Percentiles rank a stretch among this genome's conserved stretches.
phyloP scores from a whole-genome alignment of 1,140 invertebrate genomes.

The Centruroides vittatus region DNA sequence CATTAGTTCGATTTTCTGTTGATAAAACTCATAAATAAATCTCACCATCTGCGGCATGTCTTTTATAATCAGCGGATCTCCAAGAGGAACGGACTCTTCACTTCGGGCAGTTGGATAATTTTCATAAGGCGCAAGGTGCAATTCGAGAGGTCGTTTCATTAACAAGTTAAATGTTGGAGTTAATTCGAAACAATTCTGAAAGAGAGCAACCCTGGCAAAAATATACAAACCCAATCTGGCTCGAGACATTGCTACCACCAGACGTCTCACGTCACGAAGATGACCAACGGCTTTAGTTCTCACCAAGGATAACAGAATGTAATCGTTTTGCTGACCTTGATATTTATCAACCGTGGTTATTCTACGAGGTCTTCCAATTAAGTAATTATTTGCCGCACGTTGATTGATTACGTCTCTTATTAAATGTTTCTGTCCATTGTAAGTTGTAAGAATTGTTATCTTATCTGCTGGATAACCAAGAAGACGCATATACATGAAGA shows the following conservation, averaged over 20 bases:
- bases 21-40: slow-evolving; percentile 16
- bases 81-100: not conserved
- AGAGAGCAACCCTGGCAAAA: slow-evolving; percentile 81
- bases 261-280: slow-evolving; percentile 82
- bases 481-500: slow-evolving; percentile 98
- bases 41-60: slow-evolving; percentile 75
- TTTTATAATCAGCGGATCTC: slow-evolving; percentile 10
- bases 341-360: slow-evolving; percentile 93
- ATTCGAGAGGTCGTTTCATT: slow-evolving; percentile 49
- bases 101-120: slow-evolving; percentile 45
- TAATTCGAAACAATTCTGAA: slow-evolving; percentile 92
- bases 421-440: slow-evolving; percentile 98
- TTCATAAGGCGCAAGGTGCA: slow-evolving; percentile 64
- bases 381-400: slow-evolving; percentile 84
- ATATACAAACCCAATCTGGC: slow-evolving; percentile 94
- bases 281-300: slow-evolving; percentile 93
- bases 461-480: slow-evolving; percentile 93
- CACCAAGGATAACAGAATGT: slow-evolving; percentile 89
- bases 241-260: slow-evolving; percentile 95
- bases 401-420: slow-evolving; percentile 91
- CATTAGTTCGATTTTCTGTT: not conserved
- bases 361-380: slow-evolving; percentile 92
- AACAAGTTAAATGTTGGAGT: slow-evolving; percentile 82
- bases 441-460: slow-evolving; percentile 98
- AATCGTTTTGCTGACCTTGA: slow-evolving; percentile 99